These are phyloP conservation scores for Pediacus dermestoides DNA, from an alignment of 2,888 invertebrate genomes.

Conservation along the genomic window DNA sequence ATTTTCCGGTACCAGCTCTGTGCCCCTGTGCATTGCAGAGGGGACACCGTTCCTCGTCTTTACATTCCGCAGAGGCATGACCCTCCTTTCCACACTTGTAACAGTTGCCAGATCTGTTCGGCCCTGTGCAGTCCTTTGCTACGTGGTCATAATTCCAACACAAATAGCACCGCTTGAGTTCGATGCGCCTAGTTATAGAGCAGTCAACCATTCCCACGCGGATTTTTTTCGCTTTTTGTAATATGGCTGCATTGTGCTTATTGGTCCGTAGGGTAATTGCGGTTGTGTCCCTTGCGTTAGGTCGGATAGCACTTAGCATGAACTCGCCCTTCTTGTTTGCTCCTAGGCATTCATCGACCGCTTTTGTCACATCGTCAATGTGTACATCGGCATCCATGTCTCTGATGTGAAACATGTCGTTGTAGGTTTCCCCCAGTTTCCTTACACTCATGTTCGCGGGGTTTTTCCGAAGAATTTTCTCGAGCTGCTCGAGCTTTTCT, in stretches of 20 bases:
- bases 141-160: slow-evolving; percentile 3
- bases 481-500: slow-evolving; percentile 1
- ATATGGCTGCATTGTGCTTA: not conserved
- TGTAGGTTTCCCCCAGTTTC: not conserved
- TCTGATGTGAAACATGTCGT: not conserved
- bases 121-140: not conserved
- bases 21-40: not conserved
- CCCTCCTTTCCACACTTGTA: slow-evolving; percentile 1
- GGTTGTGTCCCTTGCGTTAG: not conserved
- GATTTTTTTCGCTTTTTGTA: not conserved
- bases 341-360: not conserved
- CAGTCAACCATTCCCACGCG: not conserved
- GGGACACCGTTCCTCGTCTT: slow-evolving; percentile 3
- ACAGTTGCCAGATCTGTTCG: not conserved
- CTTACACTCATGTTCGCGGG: not conserved
- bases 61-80: not conserved
- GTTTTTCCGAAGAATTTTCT: not conserved
- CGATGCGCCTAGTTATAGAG: not conserved
- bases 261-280: not conserved
- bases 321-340: not conserved
- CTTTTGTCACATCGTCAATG: not conserved
- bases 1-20: not conserved
- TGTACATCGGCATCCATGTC: not conserved
- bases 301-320: not conserved
- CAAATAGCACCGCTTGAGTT: not conserved